Base-by-base conservation (phyloP, 2,113 vertebrate genomes). In the Synodontis membranacea region DNA sequence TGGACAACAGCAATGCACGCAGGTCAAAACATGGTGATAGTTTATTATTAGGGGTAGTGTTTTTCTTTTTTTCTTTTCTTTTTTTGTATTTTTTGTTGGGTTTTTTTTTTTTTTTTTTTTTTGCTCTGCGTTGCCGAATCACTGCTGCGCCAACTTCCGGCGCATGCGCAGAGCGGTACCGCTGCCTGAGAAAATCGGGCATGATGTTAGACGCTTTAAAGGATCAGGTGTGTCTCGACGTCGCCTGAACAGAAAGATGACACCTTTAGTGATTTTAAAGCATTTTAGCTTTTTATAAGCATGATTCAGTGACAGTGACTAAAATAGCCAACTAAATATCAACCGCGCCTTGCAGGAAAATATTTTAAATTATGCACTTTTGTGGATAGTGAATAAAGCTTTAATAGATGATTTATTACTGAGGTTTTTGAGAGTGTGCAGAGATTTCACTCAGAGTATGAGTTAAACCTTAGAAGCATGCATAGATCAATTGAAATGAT, bases 61-160 rank as follows among this genome's bases (percentile, higher is more conserved):
- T 25, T 42, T 44, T 72, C 23, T 7, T 62, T 50, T 85, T 66
- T 76, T 52, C 46, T 83, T 75, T 87, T 76, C 68, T 81, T 66
- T 84, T 84, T 54, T 86, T 74, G 84, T n/a, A n/a, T n/a, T n/a
- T n/a, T n/a, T n/a, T n/a, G n/a, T n/a, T n/a, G n/a, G n/a, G n/a
- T 76, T 68, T 80, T 75, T 86, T 86, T 80, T 28, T 17, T 39
- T 46, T 44, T 80, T 88, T 88, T 72, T 23, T 88, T 91, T 92
- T 89, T 91, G 91, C 92, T 91, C 89, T 93, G 92, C 93, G 93
- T 90, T 91, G 91, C 95, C 94, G 94, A 95, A 95, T 96, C 95
- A 95, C 95, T 95, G 94, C 94, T 93, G 92, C 94, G 95, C 92
- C 94, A 92, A 94, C 94, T 95, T 94, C 93, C 92, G 88, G 93